Evolutionary conservation across 1,140 invertebrate genomes (phyloP).

Genomic region (Acromyrmex charruanus): DNA sequence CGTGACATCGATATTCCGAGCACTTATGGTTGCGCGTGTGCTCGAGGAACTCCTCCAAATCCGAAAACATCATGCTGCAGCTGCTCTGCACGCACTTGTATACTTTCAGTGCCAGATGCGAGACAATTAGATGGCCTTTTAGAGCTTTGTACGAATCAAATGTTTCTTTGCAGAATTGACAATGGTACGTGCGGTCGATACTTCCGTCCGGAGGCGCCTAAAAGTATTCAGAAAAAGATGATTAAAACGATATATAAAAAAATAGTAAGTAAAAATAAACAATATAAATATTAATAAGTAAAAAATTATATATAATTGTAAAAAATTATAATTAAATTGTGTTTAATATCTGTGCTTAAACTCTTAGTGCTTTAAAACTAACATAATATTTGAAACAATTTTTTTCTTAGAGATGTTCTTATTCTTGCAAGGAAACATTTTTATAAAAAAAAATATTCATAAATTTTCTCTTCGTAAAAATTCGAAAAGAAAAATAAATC

Average conservation of each 20-base stretch:
- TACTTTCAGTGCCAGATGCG: constrained; percentile 87
- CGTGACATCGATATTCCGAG: constrained; percentile 89
- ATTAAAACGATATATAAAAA: constrained; percentile 11
- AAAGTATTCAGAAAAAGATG: constrained; percentile 10
- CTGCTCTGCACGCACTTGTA: constrained; percentile 90
- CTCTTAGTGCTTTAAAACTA: background rate
- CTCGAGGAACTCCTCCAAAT: constrained; percentile 89
- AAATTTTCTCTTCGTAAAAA: background rate
- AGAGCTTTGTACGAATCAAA: constrained; percentile 85
- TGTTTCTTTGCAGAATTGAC: constrained; percentile 86
- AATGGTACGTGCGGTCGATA: constrained; percentile 84
- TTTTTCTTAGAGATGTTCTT: background rate
- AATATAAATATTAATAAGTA: background rate
- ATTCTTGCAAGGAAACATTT: background rate
- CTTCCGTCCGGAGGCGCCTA: constrained; percentile 83
- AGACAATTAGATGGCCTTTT: constrained; percentile 83
- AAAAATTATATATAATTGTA: constrained; percentile 6
- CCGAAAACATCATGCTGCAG: constrained; percentile 88
- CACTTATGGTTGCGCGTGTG: constrained; percentile 88
- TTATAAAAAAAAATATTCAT: background rate
- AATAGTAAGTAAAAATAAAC: constrained; percentile 50
- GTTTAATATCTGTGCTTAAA: background rate
- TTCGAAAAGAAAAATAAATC: constrained; percentile 10
- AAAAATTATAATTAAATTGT: constrained; percentile 8
- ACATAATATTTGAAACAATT: background rate